Evolutionary conservation across 2,888 invertebrate species (phyloP).

Genomic region (Oxycera nigricornis): DNA sequence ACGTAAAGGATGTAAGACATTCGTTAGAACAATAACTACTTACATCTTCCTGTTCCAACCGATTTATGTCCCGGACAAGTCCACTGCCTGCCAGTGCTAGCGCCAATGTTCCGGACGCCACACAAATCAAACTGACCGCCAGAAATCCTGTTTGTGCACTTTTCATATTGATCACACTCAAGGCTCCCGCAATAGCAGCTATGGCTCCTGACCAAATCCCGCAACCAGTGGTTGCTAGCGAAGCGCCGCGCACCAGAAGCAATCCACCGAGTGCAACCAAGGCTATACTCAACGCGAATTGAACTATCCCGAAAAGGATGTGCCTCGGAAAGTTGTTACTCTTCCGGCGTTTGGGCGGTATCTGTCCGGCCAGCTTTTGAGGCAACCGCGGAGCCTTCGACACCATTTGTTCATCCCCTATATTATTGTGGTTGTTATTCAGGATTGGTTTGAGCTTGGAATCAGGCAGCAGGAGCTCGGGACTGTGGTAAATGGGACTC

Average conservation of each 20-base stretch:
- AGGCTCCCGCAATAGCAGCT: constrained; percentile 59
- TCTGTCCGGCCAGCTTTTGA: constrained; percentile 46
- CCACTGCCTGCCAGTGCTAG: constrained; percentile 61
- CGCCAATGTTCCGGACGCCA: constrained; percentile 60
- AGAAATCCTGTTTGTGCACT: constrained; percentile 60
- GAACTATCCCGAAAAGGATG: constrained; percentile 58
- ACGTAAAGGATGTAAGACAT: too few relatives aligned
- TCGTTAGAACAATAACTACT: too few relatives aligned
- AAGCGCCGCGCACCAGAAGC: constrained; percentile 58
- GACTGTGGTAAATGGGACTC: constrained; percentile 60
- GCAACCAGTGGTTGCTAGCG: constrained; percentile 58
- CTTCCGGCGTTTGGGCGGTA: constrained; percentile 49
- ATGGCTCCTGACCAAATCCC: constrained; percentile 61
- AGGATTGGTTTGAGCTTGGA: constrained; percentile 19
- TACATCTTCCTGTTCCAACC: constrained; percentile 53
- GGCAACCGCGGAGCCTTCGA: constrained; percentile 51
- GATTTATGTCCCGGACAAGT: constrained; percentile 59
- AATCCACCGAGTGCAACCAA: constrained; percentile 59
- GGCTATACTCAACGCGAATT: constrained; percentile 57
- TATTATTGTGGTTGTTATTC: neutral
- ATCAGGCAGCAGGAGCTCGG: constrained; percentile 52
- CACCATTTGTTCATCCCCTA: constrained; percentile 8
- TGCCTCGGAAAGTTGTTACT: constrained; percentile 53
- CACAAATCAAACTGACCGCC: constrained; percentile 60
- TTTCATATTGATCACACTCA: constrained; percentile 61